Evolutionary conservation across 2,797 vertebrate genomes (phyloP), one percentile per base, ranked within the genome.

Genomic region (Trachurus trachurus): DNA sequence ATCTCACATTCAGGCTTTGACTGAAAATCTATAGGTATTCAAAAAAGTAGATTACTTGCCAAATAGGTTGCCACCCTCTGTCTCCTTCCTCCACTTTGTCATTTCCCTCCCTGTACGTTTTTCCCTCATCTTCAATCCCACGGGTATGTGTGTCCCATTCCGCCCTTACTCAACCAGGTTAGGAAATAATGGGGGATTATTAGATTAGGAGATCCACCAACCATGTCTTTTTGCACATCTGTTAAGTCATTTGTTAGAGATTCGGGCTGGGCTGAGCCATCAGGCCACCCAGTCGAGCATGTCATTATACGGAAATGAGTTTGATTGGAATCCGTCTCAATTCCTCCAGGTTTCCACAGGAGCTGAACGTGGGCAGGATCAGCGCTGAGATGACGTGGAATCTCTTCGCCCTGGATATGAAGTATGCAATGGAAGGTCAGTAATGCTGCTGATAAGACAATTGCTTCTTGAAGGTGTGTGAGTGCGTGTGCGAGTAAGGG

Each of bases 351-450:
- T 99, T 99, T 91, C 98, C 98, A 66, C 98, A 99, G 86, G 98
- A 99, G 88, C 92, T 99, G 92, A 98, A 96, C 87, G 98, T 95
- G 93, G 98, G 98, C 29, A 97, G 95, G 90, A 91, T 98, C 89
- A 99, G 98, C 53, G 94, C 98, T 1, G 98, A 99, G 91, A 97
- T 98, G 85, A 98, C 91, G 90, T 99, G 98, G 98, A 96, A 78
- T 85, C 96, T 98, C 61, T 99, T 99, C 83, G 96, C 98, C 73
- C 95, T 94, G 86, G 98, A 99, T 83, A 98, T 99, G 97, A 99
- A 98, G 89, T 99, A 99, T 71, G 98, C 98, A 60, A 95, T 99
- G 93, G 98, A 99, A 96, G 98, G 98, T 99, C 93, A 97, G 94
- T 92, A 62, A 57, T 17, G 73, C 53, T 62, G 13, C 66, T 44